These are phyloP conservation scores for Dryocosmus kuriphilus DNA, from an alignment of 2,888 invertebrate genomes.

Conservation along the genomic window DNA sequence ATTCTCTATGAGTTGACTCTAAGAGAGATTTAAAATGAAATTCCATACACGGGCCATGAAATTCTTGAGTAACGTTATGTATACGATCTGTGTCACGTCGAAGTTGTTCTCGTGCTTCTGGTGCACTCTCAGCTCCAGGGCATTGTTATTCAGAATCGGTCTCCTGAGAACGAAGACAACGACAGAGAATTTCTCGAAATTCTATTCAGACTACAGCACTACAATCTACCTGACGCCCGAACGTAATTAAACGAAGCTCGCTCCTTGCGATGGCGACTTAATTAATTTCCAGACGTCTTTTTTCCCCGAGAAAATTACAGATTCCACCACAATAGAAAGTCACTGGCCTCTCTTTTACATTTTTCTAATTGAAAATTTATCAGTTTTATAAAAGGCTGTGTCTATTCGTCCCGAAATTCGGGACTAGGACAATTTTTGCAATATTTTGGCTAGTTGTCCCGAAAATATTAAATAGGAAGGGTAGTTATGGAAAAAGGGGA, in stretches of 20 bases:
- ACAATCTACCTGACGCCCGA: slow-evolving; percentile 24
- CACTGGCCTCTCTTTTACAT: neutral
- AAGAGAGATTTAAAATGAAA: slow-evolving; percentile 2
- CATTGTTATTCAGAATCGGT: slow-evolving; percentile 38
- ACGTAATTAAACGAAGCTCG: slow-evolving; percentile 30
- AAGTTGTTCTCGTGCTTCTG: slow-evolving; percentile 17
- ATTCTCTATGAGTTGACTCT: neutral
- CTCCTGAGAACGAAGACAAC: slow-evolving; percentile 25
- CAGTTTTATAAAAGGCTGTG: no score
- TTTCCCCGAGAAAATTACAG: neutral
- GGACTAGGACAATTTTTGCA: no score
- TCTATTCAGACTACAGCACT: slow-evolving; percentile 9
- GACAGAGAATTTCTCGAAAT: slow-evolving; percentile 32
- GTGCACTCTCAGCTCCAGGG: slow-evolving; percentile 32
- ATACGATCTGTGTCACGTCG: slow-evolving; percentile 20
- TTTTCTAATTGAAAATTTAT: neutral
- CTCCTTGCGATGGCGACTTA: slow-evolving; percentile 11
- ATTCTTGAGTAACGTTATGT: slow-evolving; percentile 16
- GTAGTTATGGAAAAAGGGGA: no score
- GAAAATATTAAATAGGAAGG: no score
- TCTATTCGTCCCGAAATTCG: no score
- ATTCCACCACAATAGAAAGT: neutral
- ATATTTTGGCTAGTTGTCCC: no score
- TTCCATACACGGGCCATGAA: neutral
- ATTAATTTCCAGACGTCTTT: slow-evolving; percentile 14